Evolutionary conservation across 2,113 vertebrate species (phyloP).

Genomic region (Psophia crepitans): DNA sequence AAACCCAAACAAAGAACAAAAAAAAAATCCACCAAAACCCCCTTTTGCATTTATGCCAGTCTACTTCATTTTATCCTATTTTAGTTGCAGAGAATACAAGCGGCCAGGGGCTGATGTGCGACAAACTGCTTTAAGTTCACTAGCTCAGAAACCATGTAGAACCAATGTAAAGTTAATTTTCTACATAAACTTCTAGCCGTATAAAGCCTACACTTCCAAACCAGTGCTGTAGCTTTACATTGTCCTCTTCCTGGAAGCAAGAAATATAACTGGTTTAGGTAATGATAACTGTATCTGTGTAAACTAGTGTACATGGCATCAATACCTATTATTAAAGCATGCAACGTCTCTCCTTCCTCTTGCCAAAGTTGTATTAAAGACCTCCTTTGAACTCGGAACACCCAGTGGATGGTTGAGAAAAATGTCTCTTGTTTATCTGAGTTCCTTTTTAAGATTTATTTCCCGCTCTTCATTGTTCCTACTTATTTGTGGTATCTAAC

Average conservation of each 20-base stretch:
- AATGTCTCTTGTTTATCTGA: not conserved
- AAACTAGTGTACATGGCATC: not conserved
- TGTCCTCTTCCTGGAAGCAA: not conserved
- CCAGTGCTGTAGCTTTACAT: not conserved
- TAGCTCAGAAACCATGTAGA: not conserved
- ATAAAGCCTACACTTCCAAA: not conserved
- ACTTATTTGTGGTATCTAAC: not conserved
- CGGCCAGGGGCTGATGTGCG: not conserved
- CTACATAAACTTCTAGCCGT: not conserved
- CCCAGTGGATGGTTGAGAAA: not conserved
- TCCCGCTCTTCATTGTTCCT: constrained; percentile 24
- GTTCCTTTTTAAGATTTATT: constrained; percentile 1
- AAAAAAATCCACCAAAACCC: no score
- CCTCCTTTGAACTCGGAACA: not conserved
- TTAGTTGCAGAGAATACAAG: not conserved
- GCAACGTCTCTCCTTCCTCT: not conserved
- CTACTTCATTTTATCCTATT: not conserved
- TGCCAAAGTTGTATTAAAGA: not conserved
- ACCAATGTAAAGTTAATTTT: not conserved
- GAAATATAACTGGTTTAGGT: not conserved
- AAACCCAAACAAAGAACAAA: not conserved
- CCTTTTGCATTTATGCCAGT: not conserved
- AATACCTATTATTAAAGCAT: not conserved
- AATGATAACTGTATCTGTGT: not conserved
- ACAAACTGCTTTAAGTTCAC: not conserved